Conservation (phyloP, 1,140 invertebrate genomes). For the Zaprionus africanus region DNA sequence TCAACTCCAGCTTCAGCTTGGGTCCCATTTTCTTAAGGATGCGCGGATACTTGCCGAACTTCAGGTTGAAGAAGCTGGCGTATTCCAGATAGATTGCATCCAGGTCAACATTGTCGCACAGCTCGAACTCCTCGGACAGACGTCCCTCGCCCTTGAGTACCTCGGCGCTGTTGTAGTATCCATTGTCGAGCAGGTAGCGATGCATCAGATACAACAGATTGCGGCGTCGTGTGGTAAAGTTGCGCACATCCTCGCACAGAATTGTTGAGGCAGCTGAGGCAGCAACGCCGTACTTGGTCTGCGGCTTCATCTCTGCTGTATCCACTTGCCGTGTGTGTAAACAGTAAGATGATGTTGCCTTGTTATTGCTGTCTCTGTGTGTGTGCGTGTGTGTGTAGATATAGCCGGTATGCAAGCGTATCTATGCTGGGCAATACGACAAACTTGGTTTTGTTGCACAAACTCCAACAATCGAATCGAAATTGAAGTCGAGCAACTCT, state of each 20-base stretch:
- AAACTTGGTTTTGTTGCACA: slow-evolving; percentile 1
- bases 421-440: not conserved
- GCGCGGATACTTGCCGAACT: slow-evolving; percentile 94
- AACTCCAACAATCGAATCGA: slow-evolving; percentile 30
- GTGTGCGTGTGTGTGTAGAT: not conserved
- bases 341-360: too few relatives aligned
- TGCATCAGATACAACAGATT: slow-evolving; percentile 91
- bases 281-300: slow-evolving; percentile 65
- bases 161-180: slow-evolving; percentile 88
- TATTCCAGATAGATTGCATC: slow-evolving; percentile 95
- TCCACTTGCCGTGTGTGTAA: not conserved
- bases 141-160: slow-evolving; percentile 89
- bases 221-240: slow-evolving; percentile 86
- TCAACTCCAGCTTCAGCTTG: slow-evolving; percentile 69
- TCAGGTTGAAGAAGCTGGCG: slow-evolving; percentile 92
- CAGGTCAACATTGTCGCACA: slow-evolving; percentile 96
- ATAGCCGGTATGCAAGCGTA: not conserved
- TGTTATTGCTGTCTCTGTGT: not conserved
- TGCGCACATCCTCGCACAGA: slow-evolving; percentile 73
- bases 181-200: slow-evolving; percentile 91
- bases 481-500: slow-evolving; percentile 22
- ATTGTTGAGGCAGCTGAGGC: slow-evolving; percentile 51
- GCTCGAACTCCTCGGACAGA: slow-evolving; percentile 88
- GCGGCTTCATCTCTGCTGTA: slow-evolving; percentile 52
- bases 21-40: slow-evolving; percentile 87